Evolutionary conservation across 2,113 vertebrate genomes (phyloP), one percentile per base, ranked within the genome.

Genomic region (Antennarius striatus): DNA sequence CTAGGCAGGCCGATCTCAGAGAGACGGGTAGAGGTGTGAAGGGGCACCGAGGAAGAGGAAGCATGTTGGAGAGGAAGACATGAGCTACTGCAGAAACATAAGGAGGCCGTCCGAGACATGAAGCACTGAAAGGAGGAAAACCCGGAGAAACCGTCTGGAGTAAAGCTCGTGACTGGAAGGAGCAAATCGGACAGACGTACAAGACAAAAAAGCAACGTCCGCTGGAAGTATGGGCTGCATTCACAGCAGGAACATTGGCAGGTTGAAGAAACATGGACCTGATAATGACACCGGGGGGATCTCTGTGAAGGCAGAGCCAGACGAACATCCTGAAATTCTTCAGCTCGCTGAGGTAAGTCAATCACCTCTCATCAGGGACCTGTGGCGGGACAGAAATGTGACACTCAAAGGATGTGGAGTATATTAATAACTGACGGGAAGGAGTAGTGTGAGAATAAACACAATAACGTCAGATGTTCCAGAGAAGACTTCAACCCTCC

Each of bases 191-290:
- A 15, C 63, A 54, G 55, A 50, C n/a, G 49, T 1, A 43, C 15
- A 1, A 60, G 32, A 54, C 4, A 42, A 14, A 17, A n/a, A n/a
- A 65, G 32, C 60, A 36, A 36, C 32, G 32, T 36, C 32, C 12
- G 46, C 65, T 49, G 76, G 60, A 79, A 84, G 47, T n/a, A 92
- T 92, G 91, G 91, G 91, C 28, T 91, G 91, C 67, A 42, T 90
- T 75, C 87, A 89, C 59, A 91, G 88, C 69, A 73, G 50, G 0
- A 40, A 69, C 29, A n/a, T 46, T 4, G 48, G 74, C 16, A 15
- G 56, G 60, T 68, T 70, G 42, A 82, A 80, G 77, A 78, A 68
- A 46, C 66, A 29, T 0, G 59, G 53, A 52, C 45, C 43, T 15
- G 77, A 73, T 10, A 9, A 39, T 52, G 78, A 84, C 15, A 1